Evolutionary conservation across 2,113 vertebrate species (phyloP), one percentile per base, ranked within the genome.

Genomic region (Dipodomys stephensi): DNA sequence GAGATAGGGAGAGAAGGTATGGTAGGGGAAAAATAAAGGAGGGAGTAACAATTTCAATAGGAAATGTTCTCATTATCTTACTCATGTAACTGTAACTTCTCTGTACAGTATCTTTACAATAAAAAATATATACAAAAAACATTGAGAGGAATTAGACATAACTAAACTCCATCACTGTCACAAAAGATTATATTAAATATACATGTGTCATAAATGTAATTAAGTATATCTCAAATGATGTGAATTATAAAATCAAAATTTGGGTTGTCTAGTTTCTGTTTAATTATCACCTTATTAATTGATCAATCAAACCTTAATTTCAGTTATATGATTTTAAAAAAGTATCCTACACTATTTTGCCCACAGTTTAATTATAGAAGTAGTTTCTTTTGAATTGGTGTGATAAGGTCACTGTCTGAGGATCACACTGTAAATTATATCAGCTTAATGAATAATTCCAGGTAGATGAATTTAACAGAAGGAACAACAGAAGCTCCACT

Each of bases 211-310:
- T 85, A 96, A 83, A 91, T 96, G 74, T 94, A 96, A 96, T 97
- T 96, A 95, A 96, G 96, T 96, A 62, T 81, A 96, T 72, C 82
- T 87, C 82, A 93, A 94, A 96, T 62, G 62, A 95, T 88, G 46
- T 88, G 76, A 96, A 90, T 18, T 90, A 65, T 16, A 90, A 80
- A 94, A 80, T 83, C 13, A 89, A 94, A 90, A 68, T 94, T 60
- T 76, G 92, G 60, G 82, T 46, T 95, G 39, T 89, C 91, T 95
- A 87, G 53, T 93, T 94, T 93, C 92, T 95, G 74, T 95, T 97
- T 96, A 95, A 97, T 97, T 97, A 96, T 93, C 93, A 0, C 94
- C 93, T 96, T 76, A 83, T 82, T 94, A 95, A 96, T 57, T 87
- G 65, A 95, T 92, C 89, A 96, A 30, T 72, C 96, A 90, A 95